These are phyloP conservation scores for Drosophila truncata DNA, from an alignment of 1,140 invertebrate species.

Conservation along the genomic window DNA sequence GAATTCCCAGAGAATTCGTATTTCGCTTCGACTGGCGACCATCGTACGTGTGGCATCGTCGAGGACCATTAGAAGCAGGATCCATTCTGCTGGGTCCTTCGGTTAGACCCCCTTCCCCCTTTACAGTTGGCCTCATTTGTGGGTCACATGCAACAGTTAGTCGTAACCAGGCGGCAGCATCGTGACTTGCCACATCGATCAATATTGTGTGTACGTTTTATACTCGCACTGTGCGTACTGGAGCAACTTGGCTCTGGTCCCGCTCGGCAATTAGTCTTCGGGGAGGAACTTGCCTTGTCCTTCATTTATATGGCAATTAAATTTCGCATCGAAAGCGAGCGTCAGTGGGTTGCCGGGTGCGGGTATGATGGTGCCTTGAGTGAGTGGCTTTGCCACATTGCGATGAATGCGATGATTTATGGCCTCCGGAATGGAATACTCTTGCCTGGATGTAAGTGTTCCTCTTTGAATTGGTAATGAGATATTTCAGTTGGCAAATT, in stretches of 20 bases:
- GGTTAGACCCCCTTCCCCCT: conserved; percentile 13
- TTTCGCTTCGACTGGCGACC: conserved; percentile 31
- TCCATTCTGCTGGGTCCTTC: conserved; percentile 24
- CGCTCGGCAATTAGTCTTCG: conserved; percentile 65
- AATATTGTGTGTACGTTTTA: conserved; percentile 45
- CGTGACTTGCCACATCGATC: conserved; percentile 62
- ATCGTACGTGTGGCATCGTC: conserved; percentile 62
- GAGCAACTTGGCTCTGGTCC: conserved; percentile 1
- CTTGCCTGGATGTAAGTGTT: conserved; percentile 12
- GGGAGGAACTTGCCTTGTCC: conserved; percentile 45
- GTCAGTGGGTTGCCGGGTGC: conserved; percentile 1
- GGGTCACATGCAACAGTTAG: conserved; percentile 70
- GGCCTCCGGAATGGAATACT: conserved; percentile 26
- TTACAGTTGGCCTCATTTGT: conserved; percentile 71
- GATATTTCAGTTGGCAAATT: conserved; percentile 23
- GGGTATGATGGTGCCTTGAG: conserved; percentile 18
- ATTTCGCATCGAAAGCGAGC: conserved; percentile 37
- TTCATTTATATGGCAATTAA: conserved; percentile 77
- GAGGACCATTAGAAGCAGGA: conserved; percentile 53
- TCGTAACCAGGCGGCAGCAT: conserved; percentile 31
- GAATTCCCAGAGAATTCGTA: conserved; percentile 21
- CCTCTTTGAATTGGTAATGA: conserved; percentile 46
- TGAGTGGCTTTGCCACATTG: conserved; percentile 29
- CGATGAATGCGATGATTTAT: conserved; percentile 40
- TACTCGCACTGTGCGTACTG: conserved; percentile 6